These are phyloP conservation scores for Ficedula albicollis DNA, from an alignment of 2,797 vertebrate genomes.

Conservation along the genomic window DNA sequence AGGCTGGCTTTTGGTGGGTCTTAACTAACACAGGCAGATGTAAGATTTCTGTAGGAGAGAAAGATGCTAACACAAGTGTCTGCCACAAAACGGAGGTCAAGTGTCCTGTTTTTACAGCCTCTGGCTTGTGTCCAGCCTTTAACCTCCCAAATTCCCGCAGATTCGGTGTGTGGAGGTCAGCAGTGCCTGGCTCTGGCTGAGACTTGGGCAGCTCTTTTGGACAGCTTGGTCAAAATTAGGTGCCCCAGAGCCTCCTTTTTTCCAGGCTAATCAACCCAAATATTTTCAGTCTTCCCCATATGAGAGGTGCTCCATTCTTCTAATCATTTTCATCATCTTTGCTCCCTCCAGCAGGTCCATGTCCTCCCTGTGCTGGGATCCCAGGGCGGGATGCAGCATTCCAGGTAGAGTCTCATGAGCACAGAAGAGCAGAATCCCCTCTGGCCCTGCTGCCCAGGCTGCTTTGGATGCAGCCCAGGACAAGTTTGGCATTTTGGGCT, in stretches of 20 bases:
- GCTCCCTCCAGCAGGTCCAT: neutral
- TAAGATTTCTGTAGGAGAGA: neutral
- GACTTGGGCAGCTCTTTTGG: neutral
- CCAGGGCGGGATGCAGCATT: neutral
- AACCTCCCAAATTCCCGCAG: neutral
- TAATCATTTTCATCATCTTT: neutral
- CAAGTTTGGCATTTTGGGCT: accelerated
- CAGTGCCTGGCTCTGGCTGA: neutral
- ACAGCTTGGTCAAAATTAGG: neutral
- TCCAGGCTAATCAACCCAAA: neutral
- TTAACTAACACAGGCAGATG: neutral
- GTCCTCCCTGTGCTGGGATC: neutral
- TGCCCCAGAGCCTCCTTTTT: neutral
- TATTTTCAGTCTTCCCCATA: neutral
- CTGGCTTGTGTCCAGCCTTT: neutral
- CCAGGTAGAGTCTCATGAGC: neutral
- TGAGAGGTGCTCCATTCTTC: neutral
- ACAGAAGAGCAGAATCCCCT: neutral
- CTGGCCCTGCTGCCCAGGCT: accelerated
- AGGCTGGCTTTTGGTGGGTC: neutral
- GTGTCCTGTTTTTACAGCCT: neutral
- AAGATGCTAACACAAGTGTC: neutral
- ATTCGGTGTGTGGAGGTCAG: neutral
- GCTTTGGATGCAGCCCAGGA: neutral
- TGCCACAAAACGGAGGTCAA: neutral